Conservation (phyloP, 53 echinoderm and acorn worm genomes). For the Mesocentrotus franciscanus region DNA sequence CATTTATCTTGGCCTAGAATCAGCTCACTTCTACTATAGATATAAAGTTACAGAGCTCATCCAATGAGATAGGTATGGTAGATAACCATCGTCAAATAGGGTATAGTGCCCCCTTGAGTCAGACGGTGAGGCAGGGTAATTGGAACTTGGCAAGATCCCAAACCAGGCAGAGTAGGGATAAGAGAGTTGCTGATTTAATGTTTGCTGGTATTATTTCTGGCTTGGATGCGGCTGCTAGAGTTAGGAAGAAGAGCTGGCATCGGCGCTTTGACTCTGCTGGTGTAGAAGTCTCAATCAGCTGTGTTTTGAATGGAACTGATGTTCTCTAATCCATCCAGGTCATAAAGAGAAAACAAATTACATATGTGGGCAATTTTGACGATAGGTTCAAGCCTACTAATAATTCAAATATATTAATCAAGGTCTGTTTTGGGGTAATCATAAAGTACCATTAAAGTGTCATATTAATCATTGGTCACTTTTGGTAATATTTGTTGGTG, state of each 20-base stretch:
- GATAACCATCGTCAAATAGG: conserved; percentile 52
- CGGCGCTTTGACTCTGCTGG: not conserved
- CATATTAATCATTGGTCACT: too few species aligned
- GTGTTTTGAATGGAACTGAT: not conserved
- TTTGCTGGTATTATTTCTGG: conserved; percentile 52
- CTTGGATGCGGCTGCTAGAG: conserved; percentile 46
- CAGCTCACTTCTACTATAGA: conserved; percentile 60
- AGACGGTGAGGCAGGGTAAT: conserved; percentile 24
- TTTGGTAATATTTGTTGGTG: too few species aligned
- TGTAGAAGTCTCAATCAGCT: not conserved
- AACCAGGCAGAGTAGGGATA: conserved; percentile 37
- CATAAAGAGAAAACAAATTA: not conserved
- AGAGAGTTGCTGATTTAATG: conserved; percentile 39
- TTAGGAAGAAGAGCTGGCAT: conserved; percentile 23
- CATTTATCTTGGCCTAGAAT: conserved; percentile 48
- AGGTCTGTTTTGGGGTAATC: too few species aligned
- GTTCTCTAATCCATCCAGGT: not conserved
- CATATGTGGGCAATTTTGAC: too few species aligned
- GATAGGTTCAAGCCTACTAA: too few species aligned
- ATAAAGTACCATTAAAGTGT: too few species aligned
- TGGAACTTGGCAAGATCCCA: conserved; percentile 66
- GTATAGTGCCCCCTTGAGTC: conserved; percentile 64
- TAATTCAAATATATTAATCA: too few species aligned
- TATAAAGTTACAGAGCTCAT: conserved; percentile 56
- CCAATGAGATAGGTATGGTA: conserved; percentile 25